Evolutionary conservation across 2,113 vertebrate species (phyloP).

Genomic region (Ahaetulla prasina): DNA sequence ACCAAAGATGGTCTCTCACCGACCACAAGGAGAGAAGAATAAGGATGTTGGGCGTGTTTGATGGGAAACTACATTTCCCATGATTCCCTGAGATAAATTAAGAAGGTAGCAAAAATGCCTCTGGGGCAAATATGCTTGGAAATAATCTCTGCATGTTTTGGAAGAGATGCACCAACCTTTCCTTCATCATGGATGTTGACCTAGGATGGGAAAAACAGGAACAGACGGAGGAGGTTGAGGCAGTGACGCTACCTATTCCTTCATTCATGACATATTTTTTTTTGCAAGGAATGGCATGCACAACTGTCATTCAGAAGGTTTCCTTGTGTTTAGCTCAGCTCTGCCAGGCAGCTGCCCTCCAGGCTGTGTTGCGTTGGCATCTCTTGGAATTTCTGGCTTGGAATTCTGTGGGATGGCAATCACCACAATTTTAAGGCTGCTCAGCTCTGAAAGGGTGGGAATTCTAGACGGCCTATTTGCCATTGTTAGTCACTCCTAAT

Average conservation of each 20-base stretch:
- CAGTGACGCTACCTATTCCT: background rate
- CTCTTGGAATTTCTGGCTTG: background rate
- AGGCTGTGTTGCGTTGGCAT: background rate
- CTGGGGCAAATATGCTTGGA: background rate
- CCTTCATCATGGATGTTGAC: background rate
- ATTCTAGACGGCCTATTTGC: background rate
- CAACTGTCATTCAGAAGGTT: background rate
- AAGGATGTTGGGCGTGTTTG: background rate
- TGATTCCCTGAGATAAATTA: background rate
- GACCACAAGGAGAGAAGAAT: background rate
- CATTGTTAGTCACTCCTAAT: background rate
- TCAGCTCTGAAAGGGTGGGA: background rate
- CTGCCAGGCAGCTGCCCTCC: background rate
- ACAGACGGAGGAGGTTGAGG: background rate
- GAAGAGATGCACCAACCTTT: background rate
- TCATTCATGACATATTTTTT: background rate
- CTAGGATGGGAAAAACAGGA: background rate
- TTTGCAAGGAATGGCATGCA: background rate
- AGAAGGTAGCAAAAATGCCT: background rate
- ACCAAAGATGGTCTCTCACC: background rate
- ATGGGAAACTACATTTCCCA: background rate
- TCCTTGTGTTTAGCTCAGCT: background rate
- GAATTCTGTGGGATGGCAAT: background rate
- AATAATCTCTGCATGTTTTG: background rate
- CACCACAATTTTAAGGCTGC: background rate